Evolutionary conservation across 2,797 vertebrate genomes (phyloP).

Genomic region (Tarsius wallacei): DNA sequence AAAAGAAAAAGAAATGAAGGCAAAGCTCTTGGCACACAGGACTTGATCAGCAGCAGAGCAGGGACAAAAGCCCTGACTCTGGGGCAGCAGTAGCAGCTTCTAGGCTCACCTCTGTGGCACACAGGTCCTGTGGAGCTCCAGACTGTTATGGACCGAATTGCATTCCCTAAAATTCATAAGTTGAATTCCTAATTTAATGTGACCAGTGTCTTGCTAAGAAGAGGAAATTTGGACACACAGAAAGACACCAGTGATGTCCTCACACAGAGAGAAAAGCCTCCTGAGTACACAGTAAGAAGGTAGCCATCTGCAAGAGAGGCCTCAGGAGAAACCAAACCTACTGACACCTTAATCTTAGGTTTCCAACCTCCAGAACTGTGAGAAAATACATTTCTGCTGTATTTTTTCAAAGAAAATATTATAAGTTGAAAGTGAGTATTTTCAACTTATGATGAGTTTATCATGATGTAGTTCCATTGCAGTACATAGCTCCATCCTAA

Average conservation of each 20-base stretch:
- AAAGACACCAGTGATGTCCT: neutral
- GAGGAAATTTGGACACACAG: neutral
- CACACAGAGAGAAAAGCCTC: neutral
- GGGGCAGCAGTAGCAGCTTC: neutral
- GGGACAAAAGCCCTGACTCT: neutral
- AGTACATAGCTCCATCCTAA: neutral
- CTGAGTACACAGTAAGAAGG: neutral
- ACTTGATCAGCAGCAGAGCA: neutral
- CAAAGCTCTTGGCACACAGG: neutral
- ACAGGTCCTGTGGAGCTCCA: slow-evolving; percentile 94
- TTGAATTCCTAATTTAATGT: neutral
- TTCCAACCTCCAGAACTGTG: neutral
- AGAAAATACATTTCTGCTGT: neutral
- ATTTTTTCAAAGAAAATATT: neutral
- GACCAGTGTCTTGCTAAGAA: neutral
- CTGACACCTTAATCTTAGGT: neutral
- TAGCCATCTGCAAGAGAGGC: neutral
- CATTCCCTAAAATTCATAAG: neutral
- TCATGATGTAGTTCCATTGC: neutral
- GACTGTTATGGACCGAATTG: neutral
- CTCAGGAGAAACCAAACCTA: neutral
- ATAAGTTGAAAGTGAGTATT: neutral
- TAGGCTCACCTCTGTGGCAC: slow-evolving; percentile 90
- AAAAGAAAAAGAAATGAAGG: neutral
- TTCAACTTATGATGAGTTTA: neutral